Percentiles rank a stretch among this genome's conserved stretches.
These are phyloP conservation scores for Symphodus melops DNA, from an alignment of 2,113 vertebrate genomes.

Conservation along the genomic window DNA sequence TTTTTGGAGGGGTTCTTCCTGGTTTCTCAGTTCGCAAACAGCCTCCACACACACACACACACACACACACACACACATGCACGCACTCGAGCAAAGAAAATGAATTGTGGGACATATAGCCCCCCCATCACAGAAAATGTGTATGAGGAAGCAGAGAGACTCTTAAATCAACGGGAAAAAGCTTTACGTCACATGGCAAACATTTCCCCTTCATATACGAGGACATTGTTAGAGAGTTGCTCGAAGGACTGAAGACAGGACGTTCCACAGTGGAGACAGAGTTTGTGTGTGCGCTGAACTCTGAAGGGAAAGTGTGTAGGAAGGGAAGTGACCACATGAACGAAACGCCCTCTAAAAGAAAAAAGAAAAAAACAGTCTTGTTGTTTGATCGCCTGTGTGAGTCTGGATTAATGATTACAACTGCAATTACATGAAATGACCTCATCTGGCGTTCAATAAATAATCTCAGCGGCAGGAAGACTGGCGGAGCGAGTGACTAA, in stretches of 20 bases:
- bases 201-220: conserved; percentile 64
- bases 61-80: not conserved
- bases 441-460: conserved; percentile 13
- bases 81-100: conserved; percentile 33
- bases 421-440: conserved; percentile 4
- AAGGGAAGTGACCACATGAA: conserved; percentile 42
- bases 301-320: conserved; percentile 28
- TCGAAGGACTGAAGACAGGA: conserved; percentile 70
- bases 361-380: conserved; percentile 24
- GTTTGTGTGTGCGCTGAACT: conserved; percentile 12
- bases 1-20: conserved; percentile 65
- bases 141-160: conserved; percentile 61
- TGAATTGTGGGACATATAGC: conserved; percentile 47
- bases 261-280: conserved; percentile 44
- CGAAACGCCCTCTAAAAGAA: too few relatives aligned
- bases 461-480: conserved; percentile 10
- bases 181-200: conserved; percentile 58
- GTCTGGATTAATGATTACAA: conserved; percentile 36
- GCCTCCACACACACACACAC: conserved; percentile 3
- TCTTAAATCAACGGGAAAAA: conserved; percentile 74
- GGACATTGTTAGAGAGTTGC: conserved; percentile 76
- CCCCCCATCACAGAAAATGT: conserved; percentile 37
- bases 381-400: conserved; percentile 18
- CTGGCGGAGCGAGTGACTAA: conserved; percentile 32
- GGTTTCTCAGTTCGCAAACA: conserved; percentile 51